Evolutionary conservation across 2,113 vertebrate species (phyloP), one percentile per base, ranked within the genome.

Genomic region (Tetrax tetrax): DNA sequence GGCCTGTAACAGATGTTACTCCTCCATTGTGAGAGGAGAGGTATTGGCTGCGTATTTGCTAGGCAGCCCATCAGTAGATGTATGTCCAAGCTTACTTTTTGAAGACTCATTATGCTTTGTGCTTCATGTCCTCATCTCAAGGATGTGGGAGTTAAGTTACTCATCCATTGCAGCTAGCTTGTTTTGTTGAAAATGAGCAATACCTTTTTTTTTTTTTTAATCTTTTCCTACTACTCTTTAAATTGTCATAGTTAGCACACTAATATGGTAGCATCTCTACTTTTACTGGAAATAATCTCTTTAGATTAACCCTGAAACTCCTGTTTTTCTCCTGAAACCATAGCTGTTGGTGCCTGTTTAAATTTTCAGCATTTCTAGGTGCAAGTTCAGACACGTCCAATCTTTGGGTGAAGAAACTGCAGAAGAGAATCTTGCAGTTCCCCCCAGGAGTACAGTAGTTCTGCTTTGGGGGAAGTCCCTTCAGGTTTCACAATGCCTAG

Each of bases 111-210:
- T 50, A 0, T 57, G 63, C 72, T 94, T 76, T 79, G 56, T 96
- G 94, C 68, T 93, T 83, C 75, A 6, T 63, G 20, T 72, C 57
- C 57, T 77, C 63, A 56, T 0, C 79, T 85, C 35, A 38, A 19
- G 56, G 47, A 22, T 47, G 72, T 95, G 87, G 93, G 91, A 87
- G 72, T 87, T 74, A 21, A 33, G 35, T 95, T 95, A 95, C 80
- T 95, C 89, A 93, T 86, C 56, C 60, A 10, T 21, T 66, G 64
- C 80, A 92, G 41, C 41, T 56, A 48, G 66, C 31, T 83, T 86
- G 59, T 78, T 89, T 74, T 80, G n/a, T 59, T 92, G 76, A 68
- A 92, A 79, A 95, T 90, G 80, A 93, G 64, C 64, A 89, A 65
- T 86, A 63, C 47, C 10, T 48, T 77, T 33, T 38, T 38, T 59